A percentile compares a stretch with the other conserved stretches of the same genome.
Conservation (phyloP, 2,888 invertebrate species). For the Eupithecia vulgata region DNA sequence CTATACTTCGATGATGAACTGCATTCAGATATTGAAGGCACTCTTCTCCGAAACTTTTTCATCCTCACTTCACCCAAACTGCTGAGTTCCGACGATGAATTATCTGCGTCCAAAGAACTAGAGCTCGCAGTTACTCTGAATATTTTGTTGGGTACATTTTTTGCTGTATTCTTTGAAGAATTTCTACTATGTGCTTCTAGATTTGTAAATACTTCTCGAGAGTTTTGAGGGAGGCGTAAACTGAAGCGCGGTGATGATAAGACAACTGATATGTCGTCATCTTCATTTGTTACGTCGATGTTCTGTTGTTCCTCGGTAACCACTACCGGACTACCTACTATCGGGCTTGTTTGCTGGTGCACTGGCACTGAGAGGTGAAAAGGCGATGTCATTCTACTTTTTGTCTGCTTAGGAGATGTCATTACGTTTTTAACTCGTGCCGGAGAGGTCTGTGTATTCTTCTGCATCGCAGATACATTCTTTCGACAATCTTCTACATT, state of each 20-base stretch:
- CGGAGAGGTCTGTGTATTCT: conserved; percentile 79
- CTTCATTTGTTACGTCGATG: conserved; percentile 55
- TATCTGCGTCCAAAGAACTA: conserved; percentile 70
- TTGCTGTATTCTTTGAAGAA: conserved; percentile 39
- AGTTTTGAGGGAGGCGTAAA: conserved; percentile 70
- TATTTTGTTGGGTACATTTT: conserved; percentile 36
- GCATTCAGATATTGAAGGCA: conserved; percentile 62
- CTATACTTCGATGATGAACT: conserved; percentile 64
- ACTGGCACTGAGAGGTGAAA: conserved; percentile 57
- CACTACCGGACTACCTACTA: conserved; percentile 41
- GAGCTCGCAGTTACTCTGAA: conserved; percentile 57
- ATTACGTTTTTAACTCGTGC: conserved; percentile 73
- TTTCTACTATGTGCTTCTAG: conserved; percentile 51
- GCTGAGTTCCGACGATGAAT: conserved; percentile 74
- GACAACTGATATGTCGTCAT: conserved; percentile 70
- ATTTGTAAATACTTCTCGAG: conserved; percentile 67
- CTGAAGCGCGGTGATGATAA: conserved; percentile 76
- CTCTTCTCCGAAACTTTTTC: conserved; percentile 56
- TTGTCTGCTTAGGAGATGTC: conserved; percentile 76
- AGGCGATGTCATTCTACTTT: conserved; percentile 77
- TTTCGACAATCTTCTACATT: conserved; percentile 44
- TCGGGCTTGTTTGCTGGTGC: conserved; percentile 73
- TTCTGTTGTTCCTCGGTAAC: conserved; percentile 55
- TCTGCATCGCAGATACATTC: conserved; percentile 65
- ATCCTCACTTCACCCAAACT: conserved; percentile 75